These are phyloP conservation scores for Lamprologus ornatipinnis DNA, from an alignment of 2,113 vertebrate genomes.

Conservation along the genomic window DNA sequence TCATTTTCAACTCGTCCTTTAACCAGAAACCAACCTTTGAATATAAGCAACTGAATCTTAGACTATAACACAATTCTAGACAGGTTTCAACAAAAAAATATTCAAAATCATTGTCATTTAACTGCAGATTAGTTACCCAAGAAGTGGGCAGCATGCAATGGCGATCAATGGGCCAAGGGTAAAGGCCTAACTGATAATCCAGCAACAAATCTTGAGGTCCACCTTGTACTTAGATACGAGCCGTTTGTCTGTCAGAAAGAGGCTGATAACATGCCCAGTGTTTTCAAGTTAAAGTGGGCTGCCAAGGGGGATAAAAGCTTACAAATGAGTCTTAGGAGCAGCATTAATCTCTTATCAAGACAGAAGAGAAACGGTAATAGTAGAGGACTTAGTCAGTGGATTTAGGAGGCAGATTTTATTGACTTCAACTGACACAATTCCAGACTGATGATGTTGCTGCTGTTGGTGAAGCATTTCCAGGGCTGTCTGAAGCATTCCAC, in stretches of 20 bases:
- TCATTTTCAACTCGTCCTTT: background rate
- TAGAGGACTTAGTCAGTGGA: conserved; percentile 32
- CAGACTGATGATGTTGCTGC: conserved; percentile 23
- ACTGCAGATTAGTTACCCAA: background rate
- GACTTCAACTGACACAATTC: conserved; percentile 14
- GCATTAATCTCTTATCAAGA: conserved; percentile 33
- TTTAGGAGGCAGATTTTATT: conserved; percentile 51
- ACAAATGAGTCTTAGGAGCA: conserved; percentile 23
- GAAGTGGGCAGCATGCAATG: background rate
- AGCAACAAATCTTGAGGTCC: conserved; percentile 1
- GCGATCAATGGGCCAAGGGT: background rate
- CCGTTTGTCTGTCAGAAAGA: conserved; percentile 13
- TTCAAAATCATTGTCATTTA: background rate
- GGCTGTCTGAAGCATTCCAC: background rate
- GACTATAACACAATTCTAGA: background rate
- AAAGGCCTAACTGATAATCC: conserved; percentile 1
- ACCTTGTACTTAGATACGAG: background rate
- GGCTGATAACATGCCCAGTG: conserved; percentile 2
- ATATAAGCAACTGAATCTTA: background rate
- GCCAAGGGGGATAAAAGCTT: conserved; percentile 25
- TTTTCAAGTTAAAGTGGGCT: conserved; percentile 11
- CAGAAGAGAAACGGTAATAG: conserved; percentile 30
- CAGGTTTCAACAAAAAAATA: background rate
- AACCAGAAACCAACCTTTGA: background rate
- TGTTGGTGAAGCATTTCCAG: conserved; percentile 27